phyloP scores from a whole-genome alignment of 2,888 invertebrate species.

The Stenichneumon culpator region DNA sequence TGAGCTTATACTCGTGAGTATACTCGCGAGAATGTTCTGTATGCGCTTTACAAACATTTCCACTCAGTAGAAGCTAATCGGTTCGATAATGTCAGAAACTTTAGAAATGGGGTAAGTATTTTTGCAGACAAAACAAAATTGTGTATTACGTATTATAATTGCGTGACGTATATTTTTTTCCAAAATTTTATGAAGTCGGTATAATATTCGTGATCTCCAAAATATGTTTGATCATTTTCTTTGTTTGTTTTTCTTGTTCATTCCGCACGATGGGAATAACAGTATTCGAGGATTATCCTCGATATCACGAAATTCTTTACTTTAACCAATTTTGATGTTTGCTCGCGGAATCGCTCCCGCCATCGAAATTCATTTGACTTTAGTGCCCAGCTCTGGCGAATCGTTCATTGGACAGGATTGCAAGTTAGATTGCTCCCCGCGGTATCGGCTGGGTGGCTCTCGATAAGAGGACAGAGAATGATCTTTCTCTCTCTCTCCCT shows the following conservation, averaged over 20 bases:
- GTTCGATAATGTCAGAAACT: not conserved
- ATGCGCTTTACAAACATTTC: slow-evolving; percentile 6
- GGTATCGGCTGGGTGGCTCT: slow-evolving; percentile 38
- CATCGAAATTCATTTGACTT: slow-evolving; percentile 48
- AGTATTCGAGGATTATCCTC: not conserved
- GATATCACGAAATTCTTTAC: slow-evolving; percentile 17
- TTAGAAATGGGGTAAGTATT: not conserved
- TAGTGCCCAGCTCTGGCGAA: slow-evolving; percentile 31
- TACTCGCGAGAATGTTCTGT: slow-evolving; percentile 3
- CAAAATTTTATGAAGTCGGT: too few relatives aligned
- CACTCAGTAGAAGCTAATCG: not conserved
- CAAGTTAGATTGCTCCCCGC: slow-evolving; percentile 62
- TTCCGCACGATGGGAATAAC: not conserved
- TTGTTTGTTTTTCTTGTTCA: not conserved
- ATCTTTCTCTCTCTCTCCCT: not conserved
- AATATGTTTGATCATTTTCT: not conserved
- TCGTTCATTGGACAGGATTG: slow-evolving; percentile 56
- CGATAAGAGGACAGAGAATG: slow-evolving; percentile 25
- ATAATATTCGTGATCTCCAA: not conserved
- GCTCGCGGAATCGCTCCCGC: slow-evolving; percentile 26
- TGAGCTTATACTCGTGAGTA: slow-evolving; percentile 20
- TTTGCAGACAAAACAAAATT: not conserved
- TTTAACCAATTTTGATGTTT: slow-evolving; percentile 20
- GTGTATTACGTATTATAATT: not conserved
- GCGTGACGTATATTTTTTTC: not conserved